Conservation (phyloP, 2,113 vertebrate species). For the Mus musculus region DNA sequence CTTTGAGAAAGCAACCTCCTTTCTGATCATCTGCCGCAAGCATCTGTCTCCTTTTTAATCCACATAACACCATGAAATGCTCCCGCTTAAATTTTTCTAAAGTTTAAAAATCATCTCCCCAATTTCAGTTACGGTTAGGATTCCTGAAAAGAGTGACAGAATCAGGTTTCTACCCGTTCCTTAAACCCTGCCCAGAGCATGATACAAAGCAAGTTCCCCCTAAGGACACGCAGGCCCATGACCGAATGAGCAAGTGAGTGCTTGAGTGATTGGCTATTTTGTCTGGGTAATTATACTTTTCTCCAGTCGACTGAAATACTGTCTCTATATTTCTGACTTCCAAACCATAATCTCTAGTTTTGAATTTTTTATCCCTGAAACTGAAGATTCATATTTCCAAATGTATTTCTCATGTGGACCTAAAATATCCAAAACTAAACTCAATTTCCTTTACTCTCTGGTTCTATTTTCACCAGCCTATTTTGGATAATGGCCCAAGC, state of each 20-base stretch:
- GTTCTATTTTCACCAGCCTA: background rate
- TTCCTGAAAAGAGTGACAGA: background rate
- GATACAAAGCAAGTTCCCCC: background rate
- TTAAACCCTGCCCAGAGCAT: constrained; percentile 4
- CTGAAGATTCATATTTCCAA: constrained; percentile 54
- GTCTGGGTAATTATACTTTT: constrained; percentile 34
- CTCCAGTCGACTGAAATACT: constrained; percentile 43
- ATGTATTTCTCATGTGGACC: background rate
- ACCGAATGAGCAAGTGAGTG: background rate
- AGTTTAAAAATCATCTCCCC: background rate
- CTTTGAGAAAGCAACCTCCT: background rate
- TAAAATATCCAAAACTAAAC: constrained; percentile 44
- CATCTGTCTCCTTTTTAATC: background rate
- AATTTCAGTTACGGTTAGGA: background rate
- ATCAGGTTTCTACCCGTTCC: background rate
- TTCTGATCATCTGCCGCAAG: background rate
- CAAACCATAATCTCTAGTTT: constrained; percentile 52
- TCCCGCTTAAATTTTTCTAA: background rate
- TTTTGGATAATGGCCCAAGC: constrained; percentile 44
- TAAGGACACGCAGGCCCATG: background rate
- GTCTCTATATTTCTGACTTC: constrained; percentile 44
- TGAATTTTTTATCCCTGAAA: constrained; percentile 51
- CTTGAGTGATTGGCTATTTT: constrained; percentile 30
- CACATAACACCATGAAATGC: background rate
- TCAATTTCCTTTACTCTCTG: constrained; percentile 31